Percentiles rank a stretch among this genome's conserved stretches.
phyloP scores from a whole-genome alignment of 2,797 vertebrate species.

The Morelia viridis region DNA sequence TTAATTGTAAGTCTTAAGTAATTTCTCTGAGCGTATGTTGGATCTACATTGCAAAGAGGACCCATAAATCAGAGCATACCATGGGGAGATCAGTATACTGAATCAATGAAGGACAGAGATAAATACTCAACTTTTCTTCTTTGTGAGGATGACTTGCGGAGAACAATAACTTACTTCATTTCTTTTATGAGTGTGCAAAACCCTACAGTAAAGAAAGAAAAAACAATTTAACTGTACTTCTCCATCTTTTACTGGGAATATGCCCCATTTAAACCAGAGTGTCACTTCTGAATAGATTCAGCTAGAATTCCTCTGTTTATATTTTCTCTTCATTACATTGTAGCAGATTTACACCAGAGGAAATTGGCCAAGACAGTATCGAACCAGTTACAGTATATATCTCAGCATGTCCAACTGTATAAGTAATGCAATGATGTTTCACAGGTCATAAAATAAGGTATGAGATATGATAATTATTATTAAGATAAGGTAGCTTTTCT shows the following conservation, averaged over 20 bases:
- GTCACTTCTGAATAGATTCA: conserved; percentile 7
- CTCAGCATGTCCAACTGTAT: conserved; percentile 35
- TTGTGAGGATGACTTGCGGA: neutral
- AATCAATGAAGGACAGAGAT: neutral
- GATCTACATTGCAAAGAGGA: neutral
- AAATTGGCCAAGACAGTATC: conserved; percentile 51
- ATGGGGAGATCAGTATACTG: neutral
- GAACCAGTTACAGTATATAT: conserved; percentile 33
- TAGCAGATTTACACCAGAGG: conserved; percentile 61
- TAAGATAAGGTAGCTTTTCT: neutral
- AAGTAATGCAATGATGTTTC: conserved; percentile 33
- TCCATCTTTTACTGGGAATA: neutral
- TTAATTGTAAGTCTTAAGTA: neutral
- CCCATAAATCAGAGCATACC: neutral
- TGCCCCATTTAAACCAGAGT: neutral
- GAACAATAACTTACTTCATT: neutral
- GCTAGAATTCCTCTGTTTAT: conserved; percentile 52
- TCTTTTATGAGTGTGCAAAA: neutral
- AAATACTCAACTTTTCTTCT: neutral
- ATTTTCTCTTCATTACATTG: conserved; percentile 55
- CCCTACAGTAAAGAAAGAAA: neutral
- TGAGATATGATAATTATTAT: neutral
- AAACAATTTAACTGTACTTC: neutral
- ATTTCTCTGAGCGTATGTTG: neutral
- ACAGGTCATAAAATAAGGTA: conserved; percentile 14